phyloP scores from a whole-genome alignment of 1,140 invertebrate species.

The Pseudobourletiella spinata region DNA sequence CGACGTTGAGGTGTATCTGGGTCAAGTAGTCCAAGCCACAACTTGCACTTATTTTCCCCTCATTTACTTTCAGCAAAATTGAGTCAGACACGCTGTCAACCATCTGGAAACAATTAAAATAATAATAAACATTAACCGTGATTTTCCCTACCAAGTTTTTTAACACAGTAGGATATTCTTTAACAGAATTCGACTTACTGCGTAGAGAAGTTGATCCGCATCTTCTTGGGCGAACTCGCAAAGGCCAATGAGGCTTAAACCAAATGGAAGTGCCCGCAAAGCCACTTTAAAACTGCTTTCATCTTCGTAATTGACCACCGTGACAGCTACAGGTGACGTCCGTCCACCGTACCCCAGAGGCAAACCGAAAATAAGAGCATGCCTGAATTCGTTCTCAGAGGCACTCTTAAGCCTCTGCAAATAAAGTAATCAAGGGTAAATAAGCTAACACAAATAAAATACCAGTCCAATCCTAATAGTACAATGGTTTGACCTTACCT shows the following conservation, averaged over 20 bases:
- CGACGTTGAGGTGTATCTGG: conserved; percentile 18
- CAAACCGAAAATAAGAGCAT: conserved; percentile 24
- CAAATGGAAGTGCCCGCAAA: conserved; percentile 13
- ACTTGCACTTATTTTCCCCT: conserved; percentile 21
- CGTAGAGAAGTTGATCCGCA: conserved; percentile 25
- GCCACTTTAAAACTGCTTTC: conserved; percentile 18
- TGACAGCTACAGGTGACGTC: conserved; percentile 20
- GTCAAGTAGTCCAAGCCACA: conserved; percentile 26
- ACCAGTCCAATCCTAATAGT: neutral
- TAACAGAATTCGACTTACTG: too few relatives aligned
- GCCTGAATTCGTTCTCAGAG: neutral
- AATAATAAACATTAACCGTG: neutral
- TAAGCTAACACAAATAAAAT: neutral
- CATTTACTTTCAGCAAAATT: conserved; percentile 28
- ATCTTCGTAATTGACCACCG: conserved; percentile 16
- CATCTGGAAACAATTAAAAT: conserved; percentile 7
- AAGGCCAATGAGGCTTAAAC: conserved; percentile 23
- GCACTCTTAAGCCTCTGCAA: conserved; percentile 23
- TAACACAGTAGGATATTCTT: too few relatives aligned
- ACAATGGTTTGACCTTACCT: conserved; percentile 10
- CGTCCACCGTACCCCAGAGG: neutral
- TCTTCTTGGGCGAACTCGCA: conserved; percentile 29
- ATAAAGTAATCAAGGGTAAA: conserved; percentile 1
- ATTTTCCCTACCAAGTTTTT: too few relatives aligned
- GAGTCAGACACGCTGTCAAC: conserved; percentile 24